Evolutionary conservation across 2,888 invertebrate species (phyloP), one percentile per base, ranked within the genome.

Genomic region (Oscheius sp.): DNA sequence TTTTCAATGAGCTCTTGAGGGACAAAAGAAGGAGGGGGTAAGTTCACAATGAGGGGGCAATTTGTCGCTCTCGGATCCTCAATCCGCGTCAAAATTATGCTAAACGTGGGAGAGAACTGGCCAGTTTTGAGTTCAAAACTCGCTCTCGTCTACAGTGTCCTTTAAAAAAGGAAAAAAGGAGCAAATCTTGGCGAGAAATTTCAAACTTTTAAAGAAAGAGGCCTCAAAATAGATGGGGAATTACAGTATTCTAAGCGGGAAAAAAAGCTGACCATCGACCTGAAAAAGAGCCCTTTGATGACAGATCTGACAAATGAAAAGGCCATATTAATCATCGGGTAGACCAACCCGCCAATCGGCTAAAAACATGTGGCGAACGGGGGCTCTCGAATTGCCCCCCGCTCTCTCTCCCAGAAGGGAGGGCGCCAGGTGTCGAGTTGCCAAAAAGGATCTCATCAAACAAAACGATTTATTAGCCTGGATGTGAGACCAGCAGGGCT

Each of bases 401-500:
- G 8, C 37, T 15, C 15, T 37, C 15, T 37, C 15, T 37, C 15
- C 37, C 37, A 15, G 15, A 37, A 37, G 37, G 37, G 37, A n/a
- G n/a, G n/a, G n/a, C n/a, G n/a, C n/a, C 37, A 37, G 37, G 8
- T 37, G 37, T 8, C 15, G 37, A 37, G 37, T 15, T 15, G 37
- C 15, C 15, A n/a, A n/a, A n/a, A n/a, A n/a, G 37, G 37, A 15
- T 37, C 37, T 8, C 8, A 33, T 31, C 33, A 25, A 33, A 33
- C 8, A 29, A 17, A 17, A 55, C 23, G n/a, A 42, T 27, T 61
- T 61, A 61, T 61, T 61, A 61, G 61, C 58, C 27, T 39, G 12
- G 25, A 58, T 58, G 61, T n/a, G n/a, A n/a, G n/a, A n/a, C n/a
- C n/a, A n/a, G n/a, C n/a, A n/a, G n/a, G n/a, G n/a, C n/a, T n/a